Conservation (phyloP, 1,140 invertebrate genomes). For the Aphidius gifuensis region DNA sequence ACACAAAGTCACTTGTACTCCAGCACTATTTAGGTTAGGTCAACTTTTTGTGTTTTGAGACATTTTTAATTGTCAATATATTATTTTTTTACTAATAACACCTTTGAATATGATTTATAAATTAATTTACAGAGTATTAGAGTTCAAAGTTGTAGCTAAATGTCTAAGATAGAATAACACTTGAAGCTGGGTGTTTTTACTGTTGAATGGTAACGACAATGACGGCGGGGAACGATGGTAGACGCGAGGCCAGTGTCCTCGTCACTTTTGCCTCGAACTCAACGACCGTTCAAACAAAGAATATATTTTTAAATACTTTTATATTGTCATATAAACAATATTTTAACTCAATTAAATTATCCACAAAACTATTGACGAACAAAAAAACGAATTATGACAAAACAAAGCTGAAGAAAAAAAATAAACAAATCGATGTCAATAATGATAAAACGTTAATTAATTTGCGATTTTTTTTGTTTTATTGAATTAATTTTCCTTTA, state of each 20-base stretch:
- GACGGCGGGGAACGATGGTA: background rate
- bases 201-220: background rate
- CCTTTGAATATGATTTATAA: background rate
- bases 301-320: background rate
- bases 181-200: no score
- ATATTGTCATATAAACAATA: background rate
- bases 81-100: background rate
- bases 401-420: background rate
- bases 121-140: background rate
- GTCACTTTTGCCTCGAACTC: background rate
- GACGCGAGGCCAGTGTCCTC: slow-evolving; percentile 17
- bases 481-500: no score
- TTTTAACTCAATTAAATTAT: background rate
- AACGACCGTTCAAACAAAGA: no score
- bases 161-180: no score
- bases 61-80: slow-evolving; percentile 2
- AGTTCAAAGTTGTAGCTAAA: no score
- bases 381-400: background rate
- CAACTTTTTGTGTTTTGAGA: slow-evolving; percentile 14
- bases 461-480: no score
- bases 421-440: background rate
- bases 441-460: no score
- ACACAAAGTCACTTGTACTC: background rate
- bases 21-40: slow-evolving; percentile 19
- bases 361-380: background rate